Base-by-base conservation (phyloP, 1,140 invertebrate genomes). In the Thalassaphorura encarpata region DNA sequence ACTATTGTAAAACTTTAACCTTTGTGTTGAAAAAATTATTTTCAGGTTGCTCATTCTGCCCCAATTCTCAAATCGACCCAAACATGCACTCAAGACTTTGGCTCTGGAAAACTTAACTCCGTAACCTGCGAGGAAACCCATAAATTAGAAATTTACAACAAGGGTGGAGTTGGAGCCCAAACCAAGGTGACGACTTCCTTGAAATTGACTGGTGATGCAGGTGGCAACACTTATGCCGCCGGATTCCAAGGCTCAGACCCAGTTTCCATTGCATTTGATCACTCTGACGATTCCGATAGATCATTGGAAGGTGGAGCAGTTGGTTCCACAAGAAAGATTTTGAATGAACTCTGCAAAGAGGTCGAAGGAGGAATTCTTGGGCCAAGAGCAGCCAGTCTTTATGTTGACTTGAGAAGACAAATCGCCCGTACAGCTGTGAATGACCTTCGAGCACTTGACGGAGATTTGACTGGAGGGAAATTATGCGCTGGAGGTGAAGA, bases 381-480 rank as follows among this genome's bases (percentile, higher is more conserved):
- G 33, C 33, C 33, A n/a, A 36, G 33, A 11, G n/a, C 33, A n/a
- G 33, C 11, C 33, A n/a, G 33, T 11, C 11, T 36, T 36, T 36
- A 11, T n/a, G 11, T 36, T 11, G 33, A 36, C n/a, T n/a, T 36
- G 11, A 11, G n/a, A 36, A n/a, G 11, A 11, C 11, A 11, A n/a
- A n/a, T 36, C n/a, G 33, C 11, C 33, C n/a, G 11, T 36, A n/a
- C 33, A n/a, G 11, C 33, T n/a, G n/a, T 11, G 11, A n/a, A 36
- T 36, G 83, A 87, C 56, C 72, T 89, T 13, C 58, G 82, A 4
- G 73, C 76, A 24, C 77, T 81, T 16, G 46, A 53, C 23, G 8
- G 24, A 16, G 28, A 8, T 24, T 11, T 11, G 11, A n/a, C 33
- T n/a, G n/a, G 11, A 11, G n/a, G 11, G 11, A 36, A 36, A 11